These are phyloP conservation scores for Antennarius striatus DNA, from an alignment of 2,113 vertebrate species.

Conservation along the genomic window DNA sequence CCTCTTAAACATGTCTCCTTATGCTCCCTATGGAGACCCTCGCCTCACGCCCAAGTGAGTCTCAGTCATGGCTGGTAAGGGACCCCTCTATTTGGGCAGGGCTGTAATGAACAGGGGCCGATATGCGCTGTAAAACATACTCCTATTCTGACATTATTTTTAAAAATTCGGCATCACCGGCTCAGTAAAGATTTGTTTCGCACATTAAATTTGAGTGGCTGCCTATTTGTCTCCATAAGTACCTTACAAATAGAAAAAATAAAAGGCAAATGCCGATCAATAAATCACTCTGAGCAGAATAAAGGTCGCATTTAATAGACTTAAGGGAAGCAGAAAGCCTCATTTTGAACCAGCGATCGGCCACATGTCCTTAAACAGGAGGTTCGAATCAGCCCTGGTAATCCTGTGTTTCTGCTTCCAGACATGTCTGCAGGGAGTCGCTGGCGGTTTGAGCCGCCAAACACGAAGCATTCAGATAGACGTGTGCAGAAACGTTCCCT, in stretches of 20 bases:
- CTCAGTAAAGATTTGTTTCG: conserved; percentile 3
- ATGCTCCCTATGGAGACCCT: conserved; percentile 97
- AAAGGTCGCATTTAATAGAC: conserved; percentile 41
- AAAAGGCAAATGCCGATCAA: conserved; percentile 19
- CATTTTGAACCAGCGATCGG: conserved; percentile 40
- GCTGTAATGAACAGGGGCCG: conserved; percentile 64
- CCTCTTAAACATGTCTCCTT: conserved; percentile 99
- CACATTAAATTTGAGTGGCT: not conserved
- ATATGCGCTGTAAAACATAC: conserved; percentile 16
- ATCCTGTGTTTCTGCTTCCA: conserved; percentile 62
- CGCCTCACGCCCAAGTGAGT: conserved; percentile 99
- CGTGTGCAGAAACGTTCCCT: conserved; percentile 49
- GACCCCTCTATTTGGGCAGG: conserved; percentile 66
- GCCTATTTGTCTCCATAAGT: conserved; percentile 12
- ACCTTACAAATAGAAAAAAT: conserved; percentile 16
- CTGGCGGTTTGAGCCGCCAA: conserved; percentile 69
- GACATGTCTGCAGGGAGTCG: conserved; percentile 41
- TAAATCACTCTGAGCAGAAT: conserved; percentile 21
- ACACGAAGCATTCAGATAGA: conserved; percentile 55
- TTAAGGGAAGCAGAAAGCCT: conserved; percentile 27
- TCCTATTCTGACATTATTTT: not conserved
- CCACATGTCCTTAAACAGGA: conserved; percentile 47
- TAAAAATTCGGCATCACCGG: not conserved
- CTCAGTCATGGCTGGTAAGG: conserved; percentile 82
- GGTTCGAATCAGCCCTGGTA: conserved; percentile 50